These are phyloP conservation scores for human DNA, from an alignment of 2,113 vertebrate species.

Conservation along the genomic window DNA sequence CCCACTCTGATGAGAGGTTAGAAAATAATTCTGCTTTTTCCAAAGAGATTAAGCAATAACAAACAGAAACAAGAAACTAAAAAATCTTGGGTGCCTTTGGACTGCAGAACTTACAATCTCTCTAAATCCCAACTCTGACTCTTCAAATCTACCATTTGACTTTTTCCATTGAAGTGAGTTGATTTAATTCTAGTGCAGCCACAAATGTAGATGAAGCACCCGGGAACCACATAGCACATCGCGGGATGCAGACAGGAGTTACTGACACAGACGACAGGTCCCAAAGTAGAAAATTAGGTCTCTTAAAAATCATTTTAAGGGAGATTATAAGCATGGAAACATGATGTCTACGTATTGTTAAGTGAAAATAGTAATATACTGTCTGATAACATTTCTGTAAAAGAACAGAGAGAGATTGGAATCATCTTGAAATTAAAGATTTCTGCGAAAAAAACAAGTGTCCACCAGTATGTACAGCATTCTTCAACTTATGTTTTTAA, in stretches of 20 bases:
- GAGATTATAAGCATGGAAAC: neutral
- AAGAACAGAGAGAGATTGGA: neutral
- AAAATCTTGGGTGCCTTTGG: neutral
- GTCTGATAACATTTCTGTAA: neutral
- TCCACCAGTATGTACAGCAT: neutral
- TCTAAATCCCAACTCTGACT: neutral
- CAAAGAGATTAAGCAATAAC: neutral
- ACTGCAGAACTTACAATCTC: neutral
- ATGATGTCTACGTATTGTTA: neutral
- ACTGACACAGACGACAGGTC: neutral
- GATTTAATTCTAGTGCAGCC: neutral
- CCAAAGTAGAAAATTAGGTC: neutral
- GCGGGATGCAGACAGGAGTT: neutral
- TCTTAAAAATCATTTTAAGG: neutral
- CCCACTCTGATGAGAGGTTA: neutral
- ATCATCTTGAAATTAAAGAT: neutral
- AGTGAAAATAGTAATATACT: neutral
- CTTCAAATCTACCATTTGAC: neutral
- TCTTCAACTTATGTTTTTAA: neutral
- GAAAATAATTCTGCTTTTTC: neutral
- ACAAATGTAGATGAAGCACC: neutral
- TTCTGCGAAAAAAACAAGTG: neutral
- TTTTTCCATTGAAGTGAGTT: neutral
- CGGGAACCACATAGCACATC: neutral
- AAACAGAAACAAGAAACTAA: neutral